phyloP scores from a whole-genome alignment of 2,113 vertebrate genomes.

The Arenaria interpres region DNA sequence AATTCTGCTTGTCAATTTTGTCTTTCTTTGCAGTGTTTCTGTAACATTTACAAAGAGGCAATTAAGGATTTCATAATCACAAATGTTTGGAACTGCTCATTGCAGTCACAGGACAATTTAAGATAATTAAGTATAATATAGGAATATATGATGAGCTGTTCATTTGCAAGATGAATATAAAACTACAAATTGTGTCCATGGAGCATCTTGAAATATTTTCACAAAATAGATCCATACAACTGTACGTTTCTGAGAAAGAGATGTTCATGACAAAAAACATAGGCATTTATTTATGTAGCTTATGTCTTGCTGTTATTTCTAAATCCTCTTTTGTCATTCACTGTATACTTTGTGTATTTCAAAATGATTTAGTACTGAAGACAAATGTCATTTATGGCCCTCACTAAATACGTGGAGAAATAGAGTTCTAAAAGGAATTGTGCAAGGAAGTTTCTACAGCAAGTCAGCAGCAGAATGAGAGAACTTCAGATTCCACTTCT shows the following conservation, averaged over 20 bases:
- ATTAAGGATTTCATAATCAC: not conserved
- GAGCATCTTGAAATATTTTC: not conserved
- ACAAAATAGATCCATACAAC: not conserved
- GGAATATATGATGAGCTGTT: not conserved
- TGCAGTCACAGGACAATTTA: not conserved
- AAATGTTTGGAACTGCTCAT: not conserved
- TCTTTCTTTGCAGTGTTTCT: not conserved
- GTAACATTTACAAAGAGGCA: not conserved
- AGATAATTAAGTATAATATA: not conserved
- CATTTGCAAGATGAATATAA: not conserved
- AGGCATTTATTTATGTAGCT: not conserved
- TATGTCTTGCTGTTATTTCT: not conserved
- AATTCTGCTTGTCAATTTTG: not conserved
- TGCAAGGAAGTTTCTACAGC: not conserved
- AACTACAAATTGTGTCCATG: not conserved
- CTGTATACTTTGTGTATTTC: not conserved
- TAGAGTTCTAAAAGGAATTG: not conserved
- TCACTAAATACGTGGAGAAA: not conserved
- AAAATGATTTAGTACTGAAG: not conserved
- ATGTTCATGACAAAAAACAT: not conserved
- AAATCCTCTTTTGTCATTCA: not conserved
- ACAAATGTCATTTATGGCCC: not conserved
- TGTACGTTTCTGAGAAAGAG: not conserved
- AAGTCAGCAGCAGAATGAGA: not conserved
- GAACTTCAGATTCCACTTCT: not conserved